Conservation (phyloP, 2,888 invertebrate species). For the Halictus ligatus region DNA sequence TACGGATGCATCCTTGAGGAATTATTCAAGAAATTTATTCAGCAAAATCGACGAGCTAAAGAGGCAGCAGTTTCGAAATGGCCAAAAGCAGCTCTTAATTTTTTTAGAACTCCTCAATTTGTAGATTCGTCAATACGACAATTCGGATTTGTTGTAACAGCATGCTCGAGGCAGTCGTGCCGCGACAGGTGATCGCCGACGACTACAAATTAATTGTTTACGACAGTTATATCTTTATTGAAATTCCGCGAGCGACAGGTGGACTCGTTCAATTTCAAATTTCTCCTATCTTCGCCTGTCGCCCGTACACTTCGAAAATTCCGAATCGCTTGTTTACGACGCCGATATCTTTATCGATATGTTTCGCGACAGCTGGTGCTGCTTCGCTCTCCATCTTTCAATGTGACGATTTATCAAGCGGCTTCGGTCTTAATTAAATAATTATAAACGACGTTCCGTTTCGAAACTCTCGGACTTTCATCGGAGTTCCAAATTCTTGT, state of each 20-base stretch:
- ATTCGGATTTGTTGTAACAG: neutral
- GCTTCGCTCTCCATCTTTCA: neutral
- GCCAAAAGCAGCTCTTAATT: neutral
- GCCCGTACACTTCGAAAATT: neutral
- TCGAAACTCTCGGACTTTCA: neutral
- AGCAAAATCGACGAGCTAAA: too few relatives aligned
- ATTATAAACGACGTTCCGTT: neutral
- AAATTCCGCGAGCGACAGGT: slow-evolving; percentile 41
- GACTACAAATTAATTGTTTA: slow-evolving; percentile 42
- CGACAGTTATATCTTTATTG: slow-evolving; percentile 1
- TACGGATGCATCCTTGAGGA: too few relatives aligned
- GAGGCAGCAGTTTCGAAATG: too few relatives aligned
- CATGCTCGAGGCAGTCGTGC: neutral
- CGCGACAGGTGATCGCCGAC: slow-evolving; percentile 37
- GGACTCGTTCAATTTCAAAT: neutral
- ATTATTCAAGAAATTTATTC: too few relatives aligned
- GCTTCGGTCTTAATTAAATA: neutral
- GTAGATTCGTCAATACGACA: neutral
- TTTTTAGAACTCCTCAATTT: neutral
- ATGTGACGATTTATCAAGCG: neutral
- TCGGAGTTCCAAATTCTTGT: too few relatives aligned
- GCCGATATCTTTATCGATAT: slow-evolving; percentile 42
- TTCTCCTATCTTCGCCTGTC: neutral
- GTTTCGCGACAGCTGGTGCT: slow-evolving; percentile 35
- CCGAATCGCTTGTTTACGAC: slow-evolving; percentile 30